Percentiles rank a stretch among this genome's conserved stretches.
These are phyloP conservation scores for Sparus aurata DNA, from an alignment of 2,797 vertebrate species.

Conservation along the genomic window DNA sequence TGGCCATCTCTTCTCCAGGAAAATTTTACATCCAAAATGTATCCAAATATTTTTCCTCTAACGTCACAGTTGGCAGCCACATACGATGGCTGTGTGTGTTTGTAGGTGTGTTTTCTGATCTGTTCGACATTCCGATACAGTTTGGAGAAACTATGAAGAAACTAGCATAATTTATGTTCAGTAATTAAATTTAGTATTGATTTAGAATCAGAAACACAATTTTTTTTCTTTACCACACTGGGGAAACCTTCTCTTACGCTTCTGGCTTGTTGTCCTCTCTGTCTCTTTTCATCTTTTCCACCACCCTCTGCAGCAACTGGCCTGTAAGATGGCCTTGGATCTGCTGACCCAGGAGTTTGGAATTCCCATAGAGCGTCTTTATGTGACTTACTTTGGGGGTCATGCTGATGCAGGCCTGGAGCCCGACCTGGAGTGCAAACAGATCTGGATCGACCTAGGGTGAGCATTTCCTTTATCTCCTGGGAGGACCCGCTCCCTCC, in stretches of 20 bases:
- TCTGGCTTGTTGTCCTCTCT: too few relatives aligned
- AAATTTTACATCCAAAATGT: too few relatives aligned
- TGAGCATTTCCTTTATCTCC: conserved; percentile 74
- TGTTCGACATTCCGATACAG: not conserved
- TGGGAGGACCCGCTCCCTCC: not conserved
- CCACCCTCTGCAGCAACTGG: conserved; percentile 88
- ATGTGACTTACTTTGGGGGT: conserved; percentile 98
- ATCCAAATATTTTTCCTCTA: too few relatives aligned
- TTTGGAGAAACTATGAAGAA: not conserved
- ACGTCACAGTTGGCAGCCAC: too few relatives aligned
- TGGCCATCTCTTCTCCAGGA: too few relatives aligned
- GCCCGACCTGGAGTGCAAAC: conserved; percentile 95
- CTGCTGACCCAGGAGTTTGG: conserved; percentile 95
- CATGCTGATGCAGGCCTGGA: conserved; percentile 92
- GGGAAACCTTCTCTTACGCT: too few relatives aligned
- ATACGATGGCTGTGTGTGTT: too few relatives aligned
- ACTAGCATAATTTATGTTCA: not conserved
- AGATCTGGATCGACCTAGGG: conserved; percentile 98
- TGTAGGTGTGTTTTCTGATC: too few relatives aligned
- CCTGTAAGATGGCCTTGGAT: conserved; percentile 95
- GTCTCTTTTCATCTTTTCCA: not conserved
- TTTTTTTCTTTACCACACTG: not conserved
- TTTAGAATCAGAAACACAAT: not conserved
- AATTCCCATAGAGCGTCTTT: conserved; percentile 93
- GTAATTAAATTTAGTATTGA: not conserved